These are phyloP conservation scores for Drosophila rellima DNA, from an alignment of 2,888 invertebrate genomes.

Conservation along the genomic window DNA sequence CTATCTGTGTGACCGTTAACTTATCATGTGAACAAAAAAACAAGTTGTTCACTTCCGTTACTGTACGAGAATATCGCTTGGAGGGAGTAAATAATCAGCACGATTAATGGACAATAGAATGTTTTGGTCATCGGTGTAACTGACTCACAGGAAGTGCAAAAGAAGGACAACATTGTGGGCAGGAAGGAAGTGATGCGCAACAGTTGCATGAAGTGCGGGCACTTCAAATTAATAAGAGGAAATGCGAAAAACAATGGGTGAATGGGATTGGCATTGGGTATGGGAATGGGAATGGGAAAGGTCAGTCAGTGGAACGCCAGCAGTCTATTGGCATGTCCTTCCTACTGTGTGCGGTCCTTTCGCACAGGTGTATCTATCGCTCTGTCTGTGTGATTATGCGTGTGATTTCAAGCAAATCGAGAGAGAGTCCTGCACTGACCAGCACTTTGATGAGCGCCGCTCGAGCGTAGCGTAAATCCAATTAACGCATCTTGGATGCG, in stretches of 20 bases:
- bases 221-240: constrained; percentile 76
- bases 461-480: constrained; percentile 64
- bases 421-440: constrained; percentile 51
- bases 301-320: constrained; percentile 65
- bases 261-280: constrained; percentile 28
- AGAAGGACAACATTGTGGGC: constrained; percentile 37
- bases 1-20: no score
- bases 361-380: constrained; percentile 63
- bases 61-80: constrained; percentile 20
- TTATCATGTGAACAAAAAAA: constrained; percentile 12
- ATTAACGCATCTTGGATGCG: constrained; percentile 64
- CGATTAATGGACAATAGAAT: constrained; percentile 73
- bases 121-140: constrained; percentile 60
- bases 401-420: constrained; percentile 61
- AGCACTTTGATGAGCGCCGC: constrained; percentile 66
- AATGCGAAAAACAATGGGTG: constrained; percentile 70
- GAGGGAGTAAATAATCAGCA: constrained; percentile 37
- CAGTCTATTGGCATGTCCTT: constrained; percentile 43
- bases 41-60: constrained; percentile 26
- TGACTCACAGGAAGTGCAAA: constrained; percentile 69
- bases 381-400: constrained; percentile 43
- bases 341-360: constrained; percentile 73
- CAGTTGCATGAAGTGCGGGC: constrained; percentile 77
- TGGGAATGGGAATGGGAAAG: constrained; percentile 38
- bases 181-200: constrained; percentile 71